Conservation (phyloP, 2,797 vertebrate genomes). For the Poecilia wingei region DNA sequence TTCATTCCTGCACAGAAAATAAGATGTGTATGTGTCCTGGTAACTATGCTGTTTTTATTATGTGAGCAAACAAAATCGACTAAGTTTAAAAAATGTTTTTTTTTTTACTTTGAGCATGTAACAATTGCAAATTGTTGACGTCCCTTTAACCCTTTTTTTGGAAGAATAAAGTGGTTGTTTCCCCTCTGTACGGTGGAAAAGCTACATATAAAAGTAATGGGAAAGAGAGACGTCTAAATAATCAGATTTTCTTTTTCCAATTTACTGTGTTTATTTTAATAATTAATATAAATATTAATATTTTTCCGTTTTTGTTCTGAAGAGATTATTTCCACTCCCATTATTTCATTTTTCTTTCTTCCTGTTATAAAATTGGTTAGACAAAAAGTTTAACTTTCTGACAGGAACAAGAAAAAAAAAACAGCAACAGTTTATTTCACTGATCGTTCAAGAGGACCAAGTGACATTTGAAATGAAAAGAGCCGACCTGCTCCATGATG, state of each 20-base stretch:
- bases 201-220: neutral
- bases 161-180: neutral
- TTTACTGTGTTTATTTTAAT: neutral
- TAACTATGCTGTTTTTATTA: neutral
- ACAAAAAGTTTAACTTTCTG: neutral
- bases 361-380: neutral
- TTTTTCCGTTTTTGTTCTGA: neutral
- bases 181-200: neutral
- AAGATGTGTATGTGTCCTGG: neutral
- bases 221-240: neutral
- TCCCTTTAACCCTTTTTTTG: neutral
- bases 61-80: neutral
- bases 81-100: too few species aligned
- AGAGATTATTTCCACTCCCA: neutral
- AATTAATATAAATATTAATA: neutral
- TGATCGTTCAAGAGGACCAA: neutral
- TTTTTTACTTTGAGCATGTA: neutral
- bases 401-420: neutral
- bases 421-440: neutral
- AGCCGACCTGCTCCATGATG: constrained; percentile 43
- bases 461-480: constrained; percentile 54
- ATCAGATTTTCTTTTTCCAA: neutral
- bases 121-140: neutral
- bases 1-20: neutral
- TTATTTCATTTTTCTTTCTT: neutral